Evolutionary conservation across 2,113 vertebrate species (phyloP), one percentile per base, ranked within the genome.

Genomic region (Cervus canadensis): DNA sequence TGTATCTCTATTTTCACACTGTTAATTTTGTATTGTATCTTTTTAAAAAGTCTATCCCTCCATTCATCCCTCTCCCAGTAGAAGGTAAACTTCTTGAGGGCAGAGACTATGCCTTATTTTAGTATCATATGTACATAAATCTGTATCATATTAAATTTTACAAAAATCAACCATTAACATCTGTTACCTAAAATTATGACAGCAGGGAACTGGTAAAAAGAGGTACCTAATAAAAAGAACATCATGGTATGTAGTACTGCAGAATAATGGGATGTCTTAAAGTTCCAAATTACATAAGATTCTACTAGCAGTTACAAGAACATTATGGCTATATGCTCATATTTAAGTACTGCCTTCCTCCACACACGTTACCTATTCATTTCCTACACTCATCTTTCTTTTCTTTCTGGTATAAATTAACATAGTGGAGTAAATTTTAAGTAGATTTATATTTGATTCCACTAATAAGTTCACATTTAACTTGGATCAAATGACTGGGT

Each of bases 401-500:
- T 54, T 90, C 87, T 76, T 79, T 67, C 45, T 67, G 15, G 28
- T 95, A 48, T 40, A 93, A 90, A 84, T 74, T 83, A 83, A 83
- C 36, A 91, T 76, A 89, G 14, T 95, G 26, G 62, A 54, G 54
- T 85, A 96, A 81, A 95, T 89, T 78, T 93, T 81, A 95, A 95
- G 57, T 88, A 94, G 86, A 23, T 82, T 62, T 85, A 96, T 11
- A 96, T 87, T 67, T 25, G 19, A 95, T 48, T 82, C 43, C 43
- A 97, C 54, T 74, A 93, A 36, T 82, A 94, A 88, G 52, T 89
- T 97, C 85, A 33, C 78, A 94, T 89, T 92, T 87, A 97, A 96
- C 40, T 94, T 82, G 92, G 33, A 57, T 4, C 87, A 93, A 50
- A 83, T 56, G 50, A 71, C 2, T 92, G 28, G 23, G 45, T 93